Percentiles rank a stretch among this genome's conserved stretches.
Conservation (phyloP, 92 coral and sea anemone genomes). For the Epizoanthus rinbou region DNA sequence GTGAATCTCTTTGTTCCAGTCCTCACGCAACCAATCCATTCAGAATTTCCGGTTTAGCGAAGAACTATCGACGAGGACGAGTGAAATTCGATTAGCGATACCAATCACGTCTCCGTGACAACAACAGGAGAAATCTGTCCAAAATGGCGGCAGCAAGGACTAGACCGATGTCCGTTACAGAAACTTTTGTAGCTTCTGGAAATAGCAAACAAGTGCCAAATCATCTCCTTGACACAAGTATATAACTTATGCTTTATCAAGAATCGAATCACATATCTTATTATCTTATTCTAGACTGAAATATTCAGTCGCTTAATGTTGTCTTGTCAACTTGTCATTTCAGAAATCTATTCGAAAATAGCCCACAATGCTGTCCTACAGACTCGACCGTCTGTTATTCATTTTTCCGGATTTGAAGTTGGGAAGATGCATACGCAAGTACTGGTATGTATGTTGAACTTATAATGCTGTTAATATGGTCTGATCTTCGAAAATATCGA, state of each 20-base stretch:
- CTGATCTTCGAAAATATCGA: no score
- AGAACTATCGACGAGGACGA: slow-evolving; percentile 12
- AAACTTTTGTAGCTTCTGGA: slow-evolving; percentile 78
- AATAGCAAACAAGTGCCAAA: slow-evolving; percentile 84
- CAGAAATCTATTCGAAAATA: slow-evolving; percentile 90
- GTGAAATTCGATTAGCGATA: neutral
- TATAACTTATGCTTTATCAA: neutral
- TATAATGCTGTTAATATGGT: neutral
- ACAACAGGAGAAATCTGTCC: slow-evolving; percentile 50
- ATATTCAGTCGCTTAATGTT: neutral
- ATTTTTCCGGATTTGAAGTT: slow-evolving; percentile 91
- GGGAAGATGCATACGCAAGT: slow-evolving; percentile 75
- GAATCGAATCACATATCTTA: neutral
- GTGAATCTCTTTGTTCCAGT: slow-evolving; percentile 51
- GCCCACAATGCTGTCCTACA: slow-evolving; percentile 83
- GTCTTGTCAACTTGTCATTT: slow-evolving; percentile 26
- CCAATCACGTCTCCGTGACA: slow-evolving; percentile 68
- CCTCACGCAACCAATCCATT: slow-evolving; percentile 27
- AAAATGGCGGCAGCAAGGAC: slow-evolving; percentile 97
- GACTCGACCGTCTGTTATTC: slow-evolving; percentile 85
- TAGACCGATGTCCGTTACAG: slow-evolving; percentile 70
- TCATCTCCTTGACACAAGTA: slow-evolving; percentile 97
- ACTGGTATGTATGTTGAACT: slow-evolving; percentile 60
- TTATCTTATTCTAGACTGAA: neutral
- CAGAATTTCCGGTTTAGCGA: neutral